Evolutionary conservation across 2,113 vertebrate species (phyloP), one percentile per base, ranked within the genome.

Genomic region (Lichenostomus cassidix): DNA sequence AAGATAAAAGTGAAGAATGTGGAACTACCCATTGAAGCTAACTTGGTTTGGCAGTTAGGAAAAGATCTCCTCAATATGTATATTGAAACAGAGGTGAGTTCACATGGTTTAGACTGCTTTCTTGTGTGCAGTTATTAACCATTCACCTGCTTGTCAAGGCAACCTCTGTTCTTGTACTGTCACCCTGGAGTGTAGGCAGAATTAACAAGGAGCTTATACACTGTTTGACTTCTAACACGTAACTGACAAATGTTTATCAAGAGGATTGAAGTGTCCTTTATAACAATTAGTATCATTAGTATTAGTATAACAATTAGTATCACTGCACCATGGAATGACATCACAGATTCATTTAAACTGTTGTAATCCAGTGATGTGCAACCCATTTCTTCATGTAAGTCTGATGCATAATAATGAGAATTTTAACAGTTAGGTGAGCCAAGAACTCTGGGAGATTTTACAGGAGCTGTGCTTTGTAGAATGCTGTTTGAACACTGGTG

Each of bases 1-100:
- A 98, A 98, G 97, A 98, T 98, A 94, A 98, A 98, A 95, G 97
- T 98, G 90, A 98, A 98, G 87, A 98, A 98, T 75, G 97, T 98
- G 83, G 98, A 98, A 47, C 93, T 98, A 31, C 98, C 98, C 49
- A 91, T 98, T 67, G 98, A 98, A 96, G 97, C 97, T 87, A 98
- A 97, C 79, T 97, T 98, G 94, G 98, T 98, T 55, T 98, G 97
- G 98, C 98, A 98, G 70, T 94, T 98, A 88, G 97, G 98, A 89
- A 98, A 97, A 92, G 98, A 98, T 71, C 96, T 97, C 37, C 98
- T 99, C 67, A 98, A 98, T 88, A 97, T 98, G 96, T 98, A 98
- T 74, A 98, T 97, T 90, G 98, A 98, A 92, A 98, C 97, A 58
- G 98, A 98, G 97, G 98, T 98, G 85, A 95, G 98, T 94, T 67